phyloP scores from a whole-genome alignment of 92 coral and sea anemone genomes.

The Palythoa caribaeorum region DNA sequence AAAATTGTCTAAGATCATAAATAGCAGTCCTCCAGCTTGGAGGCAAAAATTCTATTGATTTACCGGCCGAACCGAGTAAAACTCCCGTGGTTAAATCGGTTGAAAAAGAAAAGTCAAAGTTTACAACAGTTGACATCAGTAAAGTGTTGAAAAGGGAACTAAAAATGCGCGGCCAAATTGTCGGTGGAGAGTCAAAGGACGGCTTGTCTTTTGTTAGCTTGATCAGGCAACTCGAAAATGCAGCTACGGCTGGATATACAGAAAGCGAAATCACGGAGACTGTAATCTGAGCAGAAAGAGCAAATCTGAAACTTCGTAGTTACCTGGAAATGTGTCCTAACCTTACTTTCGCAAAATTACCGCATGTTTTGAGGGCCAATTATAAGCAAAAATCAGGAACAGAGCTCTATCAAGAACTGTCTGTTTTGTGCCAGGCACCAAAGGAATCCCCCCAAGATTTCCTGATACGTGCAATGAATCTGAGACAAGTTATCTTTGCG shows the following conservation, averaged over 20 bases:
- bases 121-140: conserved; percentile 46
- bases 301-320: conserved; percentile 62
- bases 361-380: conserved; percentile 65
- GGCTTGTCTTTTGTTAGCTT: conserved; percentile 25
- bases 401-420: conserved; percentile 60
- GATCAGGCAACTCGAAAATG: conserved; percentile 35
- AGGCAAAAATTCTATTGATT: background rate
- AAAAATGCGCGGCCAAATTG: conserved; percentile 29
- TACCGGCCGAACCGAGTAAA: background rate
- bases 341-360: conserved; percentile 46
- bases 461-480: conserved; percentile 38
- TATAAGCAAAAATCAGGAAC: conserved; percentile 70
- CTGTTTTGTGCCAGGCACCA: conserved; percentile 31
- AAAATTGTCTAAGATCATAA: background rate
- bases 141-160: conserved; percentile 38
- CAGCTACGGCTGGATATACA: conserved; percentile 59
- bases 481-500: conserved; percentile 38
- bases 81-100: conserved; percentile 25
- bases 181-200: conserved; percentile 22
- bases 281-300: conserved; percentile 66
- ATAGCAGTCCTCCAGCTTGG: background rate
- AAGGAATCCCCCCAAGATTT: conserved; percentile 48
- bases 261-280: conserved; percentile 67
- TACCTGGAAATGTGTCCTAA: conserved; percentile 67
- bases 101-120: background rate